Evolutionary conservation across 2,888 invertebrate species (phyloP).

Genomic region (Stenolophus ochropezus): DNA sequence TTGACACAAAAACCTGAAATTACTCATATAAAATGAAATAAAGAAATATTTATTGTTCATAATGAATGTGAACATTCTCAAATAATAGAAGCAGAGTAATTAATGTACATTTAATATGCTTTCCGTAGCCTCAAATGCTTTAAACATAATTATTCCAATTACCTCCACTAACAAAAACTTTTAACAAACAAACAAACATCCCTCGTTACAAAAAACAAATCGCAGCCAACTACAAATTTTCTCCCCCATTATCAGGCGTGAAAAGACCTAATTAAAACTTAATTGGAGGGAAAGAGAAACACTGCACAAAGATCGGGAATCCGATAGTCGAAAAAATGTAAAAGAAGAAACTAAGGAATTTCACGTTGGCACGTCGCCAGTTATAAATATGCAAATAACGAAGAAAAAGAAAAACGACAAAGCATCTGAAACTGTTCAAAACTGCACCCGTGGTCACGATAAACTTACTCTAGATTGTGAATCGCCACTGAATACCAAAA

Average conservation of each 20-base stretch:
- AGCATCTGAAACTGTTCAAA: conserved; percentile 16
- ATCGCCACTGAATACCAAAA: conserved; percentile 4
- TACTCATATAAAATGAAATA: not conserved
- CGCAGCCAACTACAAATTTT: conserved; percentile 4
- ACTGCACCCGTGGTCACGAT: conserved; percentile 26
- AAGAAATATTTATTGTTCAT: not conserved
- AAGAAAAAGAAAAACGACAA: not conserved
- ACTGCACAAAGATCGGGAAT: conserved; percentile 5
- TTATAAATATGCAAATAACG: conserved; percentile 35
- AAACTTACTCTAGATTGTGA: conserved; percentile 4
- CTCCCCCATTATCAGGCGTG: conserved; percentile 16
- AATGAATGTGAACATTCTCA: not conserved
- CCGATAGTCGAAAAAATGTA: conserved; percentile 7
- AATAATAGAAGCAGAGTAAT: not conserved
- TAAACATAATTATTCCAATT: not conserved
- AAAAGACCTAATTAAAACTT: conserved; percentile 32
- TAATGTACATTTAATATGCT: not conserved
- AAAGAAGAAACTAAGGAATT: not conserved
- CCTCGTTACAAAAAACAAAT: not conserved
- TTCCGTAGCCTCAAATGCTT: not conserved
- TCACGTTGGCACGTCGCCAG: conserved; percentile 4
- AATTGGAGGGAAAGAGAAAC: conserved; percentile 11
- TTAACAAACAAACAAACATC: conserved; percentile 1
- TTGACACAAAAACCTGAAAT: not conserved
- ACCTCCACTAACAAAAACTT: conserved; percentile 1